These are phyloP conservation scores for Drosophila maculinotata DNA, from an alignment of 2,888 invertebrate species.

Conservation along the genomic window DNA sequence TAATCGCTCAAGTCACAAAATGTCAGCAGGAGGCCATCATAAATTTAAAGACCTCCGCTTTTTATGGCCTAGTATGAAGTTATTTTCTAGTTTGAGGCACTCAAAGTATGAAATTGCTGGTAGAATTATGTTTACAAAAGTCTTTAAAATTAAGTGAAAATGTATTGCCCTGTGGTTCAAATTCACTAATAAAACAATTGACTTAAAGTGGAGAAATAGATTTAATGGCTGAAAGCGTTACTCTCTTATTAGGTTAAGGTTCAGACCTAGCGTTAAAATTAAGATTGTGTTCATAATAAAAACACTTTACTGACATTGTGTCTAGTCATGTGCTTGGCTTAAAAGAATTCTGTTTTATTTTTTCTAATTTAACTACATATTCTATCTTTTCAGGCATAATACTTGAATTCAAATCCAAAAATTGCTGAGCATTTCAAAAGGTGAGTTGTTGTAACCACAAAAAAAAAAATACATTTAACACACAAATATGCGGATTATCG, in stretches of 20 bases:
- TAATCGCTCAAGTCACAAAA: constrained; percentile 32
- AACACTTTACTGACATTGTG: too few species aligned
- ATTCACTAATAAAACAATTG: too few species aligned
- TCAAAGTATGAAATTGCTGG: neutral
- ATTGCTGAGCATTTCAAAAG: constrained; percentile 3
- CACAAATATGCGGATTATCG: neutral
- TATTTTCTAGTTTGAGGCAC: neutral
- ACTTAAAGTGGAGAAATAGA: too few species aligned
- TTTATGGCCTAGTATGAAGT: neutral
- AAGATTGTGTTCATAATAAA: too few species aligned
- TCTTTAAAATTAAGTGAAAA: neutral
- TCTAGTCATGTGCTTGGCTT: too few species aligned
- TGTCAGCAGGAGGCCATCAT: constrained; percentile 23
- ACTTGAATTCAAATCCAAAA: neutral
- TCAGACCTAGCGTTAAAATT: too few species aligned
- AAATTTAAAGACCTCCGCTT: neutral
- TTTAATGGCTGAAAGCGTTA: too few species aligned
- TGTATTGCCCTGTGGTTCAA: too few species aligned
- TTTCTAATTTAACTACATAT: neutral
- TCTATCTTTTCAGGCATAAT: constrained; percentile 19
- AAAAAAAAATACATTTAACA: neutral
- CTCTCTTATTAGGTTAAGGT: too few species aligned
- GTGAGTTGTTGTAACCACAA: constrained; percentile 9
- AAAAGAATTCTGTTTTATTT: too few species aligned
- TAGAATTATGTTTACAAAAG: neutral